Base-by-base conservation (phyloP, 2,113 vertebrate genomes). In the Callipepla squamata region DNA sequence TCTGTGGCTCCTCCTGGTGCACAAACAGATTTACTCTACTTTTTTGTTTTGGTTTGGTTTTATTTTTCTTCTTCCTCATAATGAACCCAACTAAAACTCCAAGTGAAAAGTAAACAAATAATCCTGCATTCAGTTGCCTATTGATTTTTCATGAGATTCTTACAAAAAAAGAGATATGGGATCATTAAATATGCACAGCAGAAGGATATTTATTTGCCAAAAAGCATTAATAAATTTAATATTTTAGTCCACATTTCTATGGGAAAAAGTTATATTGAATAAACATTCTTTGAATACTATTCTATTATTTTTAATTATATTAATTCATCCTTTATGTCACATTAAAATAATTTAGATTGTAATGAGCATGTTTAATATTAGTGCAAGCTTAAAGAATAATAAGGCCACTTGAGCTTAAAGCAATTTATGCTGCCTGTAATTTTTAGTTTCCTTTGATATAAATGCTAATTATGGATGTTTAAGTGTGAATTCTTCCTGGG, bases 281-380 rank as follows among this genome's bases (percentile, higher is more conserved):
- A 97, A 97, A 95, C 40, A 96, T 26, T 85, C 38, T 63, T 93
- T 48, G 77, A 87, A 77, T 79, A 80, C 85, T 95, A 93, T 78
- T 96, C 95, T 96, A 76, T 89, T 89, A 89, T 91, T 96, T 95
- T 20, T 91, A 97, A 92, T 95, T 95, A 82, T 82, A 93, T 78
- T 96, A 92, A 96, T 96, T 95, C 93, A 96, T 93, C 92, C 66
- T 96, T 80, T 93, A 84, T 93, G 86, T 76, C 62, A 85, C 62
- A 94, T 95, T 94, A 96, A 96, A 95, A 80, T 93, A 81, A 90
- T 95, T 97, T 94, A 55, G 85, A 8, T 89, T 89, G 66, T 92
- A 96, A 95, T 77, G 53, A 94, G 72, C 95, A 80, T 93, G 72
- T 80, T 96, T 95, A 89, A 67, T 63, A 93, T 19, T 77, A 6